phyloP scores from a whole-genome alignment of 2,888 invertebrate genomes.

The Arge pagana region DNA sequence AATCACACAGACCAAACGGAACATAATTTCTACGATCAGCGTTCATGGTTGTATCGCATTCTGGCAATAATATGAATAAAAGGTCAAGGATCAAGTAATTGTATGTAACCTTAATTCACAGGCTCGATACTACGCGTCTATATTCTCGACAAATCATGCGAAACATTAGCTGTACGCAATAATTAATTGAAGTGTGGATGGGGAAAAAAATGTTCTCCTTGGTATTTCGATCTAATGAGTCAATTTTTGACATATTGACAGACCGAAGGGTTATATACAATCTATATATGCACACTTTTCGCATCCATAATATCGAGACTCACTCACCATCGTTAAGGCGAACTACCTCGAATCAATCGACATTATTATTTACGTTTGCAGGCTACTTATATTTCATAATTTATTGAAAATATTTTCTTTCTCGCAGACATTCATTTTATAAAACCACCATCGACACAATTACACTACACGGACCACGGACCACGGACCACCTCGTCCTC shows the following conservation, averaged over 20 bases:
- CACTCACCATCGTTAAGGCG: slow-evolving; percentile 10
- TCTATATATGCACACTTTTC: too few relatives aligned
- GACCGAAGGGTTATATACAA: slow-evolving; percentile 21
- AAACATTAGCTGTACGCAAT: too few relatives aligned
- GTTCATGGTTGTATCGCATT: too few relatives aligned
- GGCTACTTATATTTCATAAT: slow-evolving; percentile 8
- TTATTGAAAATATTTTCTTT: slow-evolving; percentile 3
- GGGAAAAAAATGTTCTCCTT: too few relatives aligned
- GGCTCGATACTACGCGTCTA: too few relatives aligned
- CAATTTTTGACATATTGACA: slow-evolving; percentile 25
- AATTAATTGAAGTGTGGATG: too few relatives aligned
- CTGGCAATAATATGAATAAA: slow-evolving; percentile 4
- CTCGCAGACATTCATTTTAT: slow-evolving; percentile 7
- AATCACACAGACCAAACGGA: too few relatives aligned
- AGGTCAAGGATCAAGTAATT: slow-evolving; percentile 13
- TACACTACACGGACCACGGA: slow-evolving; percentile 6
- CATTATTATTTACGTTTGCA: slow-evolving; percentile 1
- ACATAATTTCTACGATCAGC: too few relatives aligned
- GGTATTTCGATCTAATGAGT: background rate
- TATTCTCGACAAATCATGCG: too few relatives aligned
- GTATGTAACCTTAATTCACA: slow-evolving; percentile 8
- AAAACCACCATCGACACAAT: slow-evolving; percentile 21
- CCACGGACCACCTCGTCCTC: slow-evolving; percentile 2
- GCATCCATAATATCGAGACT: too few relatives aligned
- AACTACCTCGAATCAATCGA: slow-evolving; percentile 2